phyloP scores from a whole-genome alignment of 2,888 invertebrate species.

The Mesoligia furuncula region DNA sequence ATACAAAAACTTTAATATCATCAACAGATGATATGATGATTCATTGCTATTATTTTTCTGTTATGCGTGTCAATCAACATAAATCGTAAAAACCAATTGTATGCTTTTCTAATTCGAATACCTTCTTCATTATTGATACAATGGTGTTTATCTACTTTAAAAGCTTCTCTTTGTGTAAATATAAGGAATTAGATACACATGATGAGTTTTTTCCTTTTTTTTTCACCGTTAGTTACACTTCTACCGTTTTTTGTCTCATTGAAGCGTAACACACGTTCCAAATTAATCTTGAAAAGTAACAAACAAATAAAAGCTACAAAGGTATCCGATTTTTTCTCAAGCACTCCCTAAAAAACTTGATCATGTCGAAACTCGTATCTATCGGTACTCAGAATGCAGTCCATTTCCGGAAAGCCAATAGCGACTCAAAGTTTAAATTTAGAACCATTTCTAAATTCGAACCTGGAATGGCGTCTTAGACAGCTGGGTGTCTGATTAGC shows the following conservation, averaged over 20 bases:
- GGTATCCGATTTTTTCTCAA: conserved; percentile 47
- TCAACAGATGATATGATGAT: background rate
- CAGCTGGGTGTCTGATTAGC: conserved; percentile 43
- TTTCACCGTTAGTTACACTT: conserved; percentile 12
- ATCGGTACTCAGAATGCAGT: conserved; percentile 73
- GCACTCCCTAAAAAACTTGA: conserved; percentile 54
- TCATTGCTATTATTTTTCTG: conserved; percentile 11
- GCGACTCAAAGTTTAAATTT: conserved; percentile 75
- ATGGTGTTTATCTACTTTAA: conserved; percentile 22
- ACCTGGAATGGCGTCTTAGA: conserved; percentile 61
- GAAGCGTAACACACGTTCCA: conserved; percentile 53
- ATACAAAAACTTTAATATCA: background rate
- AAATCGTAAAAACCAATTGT: conserved; percentile 18
- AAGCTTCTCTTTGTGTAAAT: conserved; percentile 14
- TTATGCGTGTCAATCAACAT: background rate
- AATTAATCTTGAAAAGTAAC: conserved; percentile 55
- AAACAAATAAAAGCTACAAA: conserved; percentile 41
- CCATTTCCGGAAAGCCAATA: conserved; percentile 76
- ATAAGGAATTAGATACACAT: conserved; percentile 27
- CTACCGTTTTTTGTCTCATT: conserved; percentile 31
- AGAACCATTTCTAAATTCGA: conserved; percentile 70
- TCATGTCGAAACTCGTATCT: conserved; percentile 68
- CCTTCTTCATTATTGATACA: conserved; percentile 16
- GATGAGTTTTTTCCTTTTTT: conserved; percentile 32
- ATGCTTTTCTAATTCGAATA: conserved; percentile 20